Percentiles rank a stretch among this genome's conserved stretches.
These are phyloP conservation scores for Clusia tigrina DNA, from an alignment of 2,888 invertebrate species.

Conservation along the genomic window DNA sequence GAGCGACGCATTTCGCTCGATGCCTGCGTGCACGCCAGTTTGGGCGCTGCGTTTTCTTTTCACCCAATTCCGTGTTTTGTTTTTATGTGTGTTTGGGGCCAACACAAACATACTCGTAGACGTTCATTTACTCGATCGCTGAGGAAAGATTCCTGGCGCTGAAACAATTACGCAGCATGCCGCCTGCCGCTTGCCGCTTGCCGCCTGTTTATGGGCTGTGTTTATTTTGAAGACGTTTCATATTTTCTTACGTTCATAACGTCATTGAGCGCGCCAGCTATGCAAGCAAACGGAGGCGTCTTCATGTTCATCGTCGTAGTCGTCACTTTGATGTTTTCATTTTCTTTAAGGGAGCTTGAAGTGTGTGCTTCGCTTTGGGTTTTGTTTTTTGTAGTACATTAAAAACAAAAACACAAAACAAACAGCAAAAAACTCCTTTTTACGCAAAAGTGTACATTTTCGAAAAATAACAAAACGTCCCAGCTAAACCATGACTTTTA, in stretches of 20 bases:
- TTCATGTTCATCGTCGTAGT: conserved; percentile 29
- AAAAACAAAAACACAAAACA: too few species aligned
- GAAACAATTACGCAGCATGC: conserved; percentile 12
- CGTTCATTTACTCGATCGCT: too few species aligned
- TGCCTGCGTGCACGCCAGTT: too few species aligned
- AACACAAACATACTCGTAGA: conserved; percentile 8
- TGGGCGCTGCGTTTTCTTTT: too few species aligned
- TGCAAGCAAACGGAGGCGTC: too few species aligned
- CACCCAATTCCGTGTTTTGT: neutral
- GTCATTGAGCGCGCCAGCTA: conserved; percentile 40
- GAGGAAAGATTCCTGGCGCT: conserved; percentile 5
- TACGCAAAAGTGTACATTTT: too few species aligned
- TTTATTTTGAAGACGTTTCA: conserved; percentile 12
- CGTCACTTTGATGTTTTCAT: conserved; percentile 33
- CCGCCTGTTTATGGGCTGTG: conserved; percentile 1
- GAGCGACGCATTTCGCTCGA: too few species aligned
- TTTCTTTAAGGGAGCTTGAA: conserved; percentile 42
- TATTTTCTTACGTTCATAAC: conserved; percentile 44
- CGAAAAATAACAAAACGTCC: too few species aligned
- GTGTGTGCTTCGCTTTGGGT: conserved; percentile 30
- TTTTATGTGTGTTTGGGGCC: neutral
- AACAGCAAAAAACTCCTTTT: too few species aligned
- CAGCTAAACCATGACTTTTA: too few species aligned
- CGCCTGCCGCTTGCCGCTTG: neutral
- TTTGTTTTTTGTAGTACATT: too few species aligned